Evolutionary conservation across 1,140 invertebrate species (phyloP), one percentile per base, ranked within the genome.

Genomic region (Odontomachus brunneus): DNA sequence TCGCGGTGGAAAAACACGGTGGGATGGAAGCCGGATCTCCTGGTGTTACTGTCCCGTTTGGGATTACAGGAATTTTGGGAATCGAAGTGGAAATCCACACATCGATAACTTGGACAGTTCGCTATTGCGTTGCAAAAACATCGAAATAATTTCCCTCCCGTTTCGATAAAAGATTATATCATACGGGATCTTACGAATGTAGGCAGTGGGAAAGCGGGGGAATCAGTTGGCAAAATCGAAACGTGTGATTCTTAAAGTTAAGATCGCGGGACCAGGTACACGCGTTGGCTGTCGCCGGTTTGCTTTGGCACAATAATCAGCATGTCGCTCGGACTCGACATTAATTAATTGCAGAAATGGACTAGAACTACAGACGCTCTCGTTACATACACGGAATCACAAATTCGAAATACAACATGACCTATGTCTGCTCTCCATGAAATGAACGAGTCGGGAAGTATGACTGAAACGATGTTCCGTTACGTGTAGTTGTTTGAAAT

Each of bases 261-360:
- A 12, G 53, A 62, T 59, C 38, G 19, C 48, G 14, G 26, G 49
- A 48, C 75, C 48, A 48, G 22, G 53, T 69, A 75, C 81, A 57
- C 69, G 53, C 48, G 51, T 59, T 75, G 69, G 63, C 38, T 33
- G n/a, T 48, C 17, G 69, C 71, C 26, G 57, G 14, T 63, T 59
- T 67, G n/a, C 49, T 87, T 88, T 88, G 86, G 86, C 86, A 88
- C 86, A 75, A 71, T 80, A 7, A 60, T 69, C 69, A 63, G 49
- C 78, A 19, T 69, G 26, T 5, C 48, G 65, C 51, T 80, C 49
- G 19, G 12, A 75, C n/a, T 75, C 38, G 51, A 59, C 26, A 17
- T 57, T 44, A 33, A 33, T 78, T 22, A 22, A 78, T 14, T 53
- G 48, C 0, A 26, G 67, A 19, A 26, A 51, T 49, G 17, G n/a